Percentiles rank a stretch among this genome's conserved stretches.
Evolutionary conservation across 2,797 vertebrate genomes (phyloP).

Genomic region (Gallinago stenura): DNA sequence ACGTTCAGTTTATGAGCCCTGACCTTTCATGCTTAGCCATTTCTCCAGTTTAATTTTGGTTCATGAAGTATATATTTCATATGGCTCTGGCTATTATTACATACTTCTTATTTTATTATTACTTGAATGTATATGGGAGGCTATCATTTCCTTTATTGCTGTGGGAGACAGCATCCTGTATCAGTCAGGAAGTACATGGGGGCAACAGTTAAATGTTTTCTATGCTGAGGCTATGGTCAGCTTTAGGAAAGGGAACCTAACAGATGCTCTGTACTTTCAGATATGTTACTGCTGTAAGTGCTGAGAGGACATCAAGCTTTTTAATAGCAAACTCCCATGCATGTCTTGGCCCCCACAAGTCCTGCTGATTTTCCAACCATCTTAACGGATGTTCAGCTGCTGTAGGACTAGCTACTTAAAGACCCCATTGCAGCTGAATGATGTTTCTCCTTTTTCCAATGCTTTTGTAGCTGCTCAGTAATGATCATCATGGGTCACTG

Average conservation of each 20-base stretch:
- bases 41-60: slow-evolving; percentile 77
- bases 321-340: neutral
- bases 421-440: neutral
- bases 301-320: neutral
- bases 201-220: slow-evolving; percentile 2
- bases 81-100: slow-evolving; percentile 73
- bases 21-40: slow-evolving; percentile 76
- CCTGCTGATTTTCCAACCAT: slow-evolving; percentile 16
- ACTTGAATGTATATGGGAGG: slow-evolving; percentile 62
- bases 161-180: slow-evolving; percentile 59
- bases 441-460: neutral
- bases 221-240: neutral
- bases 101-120: slow-evolving; percentile 70
- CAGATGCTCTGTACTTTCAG: slow-evolving; percentile 23
- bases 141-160: slow-evolving; percentile 73
- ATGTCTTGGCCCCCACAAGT: neutral
- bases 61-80: slow-evolving; percentile 76
- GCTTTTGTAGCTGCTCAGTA: slow-evolving; percentile 39
- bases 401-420: neutral
- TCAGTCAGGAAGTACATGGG: slow-evolving; percentile 57
- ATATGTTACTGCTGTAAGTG: neutral
- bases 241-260: neutral
- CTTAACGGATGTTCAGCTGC: slow-evolving; percentile 11
- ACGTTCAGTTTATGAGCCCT: slow-evolving; percentile 76
- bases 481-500: slow-evolving; percentile 17